phyloP scores from a whole-genome alignment of 2,113 vertebrate species.

The Bettongia penicillata region DNA sequence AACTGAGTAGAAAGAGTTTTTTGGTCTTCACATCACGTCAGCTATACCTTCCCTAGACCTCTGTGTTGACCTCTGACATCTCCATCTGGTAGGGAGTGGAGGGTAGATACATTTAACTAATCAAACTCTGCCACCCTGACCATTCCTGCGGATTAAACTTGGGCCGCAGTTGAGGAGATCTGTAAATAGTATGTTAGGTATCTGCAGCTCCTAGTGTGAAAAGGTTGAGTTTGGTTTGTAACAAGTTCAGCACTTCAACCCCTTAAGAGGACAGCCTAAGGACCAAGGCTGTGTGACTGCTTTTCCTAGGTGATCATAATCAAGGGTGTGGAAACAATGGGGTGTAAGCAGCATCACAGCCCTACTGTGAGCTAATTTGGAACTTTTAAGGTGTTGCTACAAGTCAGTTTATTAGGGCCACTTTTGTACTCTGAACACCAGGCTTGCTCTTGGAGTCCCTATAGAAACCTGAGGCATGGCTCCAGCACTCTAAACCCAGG shows the following conservation, averaged over 20 bases:
- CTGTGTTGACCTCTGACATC: background rate
- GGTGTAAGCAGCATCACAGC: background rate
- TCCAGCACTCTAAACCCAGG: slow-evolving; percentile 46
- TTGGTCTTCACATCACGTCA: background rate
- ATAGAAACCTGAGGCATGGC: slow-evolving; percentile 58
- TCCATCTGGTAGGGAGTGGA: background rate
- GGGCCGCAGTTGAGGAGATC: background rate
- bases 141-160: background rate
- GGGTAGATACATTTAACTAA: background rate
- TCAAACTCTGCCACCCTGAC: background rate
- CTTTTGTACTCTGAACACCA: slow-evolving; percentile 44
- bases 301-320: slow-evolving; percentile 56
- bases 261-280: background rate
- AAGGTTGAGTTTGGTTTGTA: background rate
- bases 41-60: background rate
- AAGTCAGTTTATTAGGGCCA: slow-evolving; percentile 35
- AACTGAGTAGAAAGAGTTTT: background rate
- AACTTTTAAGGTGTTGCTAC: slow-evolving; percentile 14
- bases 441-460: slow-evolving; percentile 28
- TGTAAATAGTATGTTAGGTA: background rate
- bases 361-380: slow-evolving; percentile 70
- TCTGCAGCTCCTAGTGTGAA: background rate
- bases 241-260: background rate
- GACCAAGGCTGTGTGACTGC: background rate
- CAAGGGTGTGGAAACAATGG: slow-evolving; percentile 48